Percentiles rank a stretch among this genome's conserved stretches.
Evolutionary conservation across 2,113 vertebrate species (phyloP).

Genomic region (Takifugu bimaculatus): DNA sequence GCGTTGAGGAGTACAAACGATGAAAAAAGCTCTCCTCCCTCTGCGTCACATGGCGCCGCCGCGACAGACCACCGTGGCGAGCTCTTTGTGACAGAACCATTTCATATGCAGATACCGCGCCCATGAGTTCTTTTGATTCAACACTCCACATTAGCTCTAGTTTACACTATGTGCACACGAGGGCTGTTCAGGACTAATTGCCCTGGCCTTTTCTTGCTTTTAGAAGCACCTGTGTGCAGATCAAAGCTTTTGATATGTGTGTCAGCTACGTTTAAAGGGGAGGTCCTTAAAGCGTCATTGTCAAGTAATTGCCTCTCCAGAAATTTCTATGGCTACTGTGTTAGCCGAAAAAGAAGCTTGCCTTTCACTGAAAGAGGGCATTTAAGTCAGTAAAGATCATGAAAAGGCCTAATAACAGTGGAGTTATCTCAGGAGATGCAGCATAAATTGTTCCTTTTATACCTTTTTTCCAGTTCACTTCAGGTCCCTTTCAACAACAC

Average conservation of each 20-base stretch:
- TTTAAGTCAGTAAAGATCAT: conserved; percentile 46
- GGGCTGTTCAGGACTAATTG: conserved; percentile 70
- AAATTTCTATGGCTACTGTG: conserved; percentile 50
- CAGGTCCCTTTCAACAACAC: neutral
- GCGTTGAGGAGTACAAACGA: conserved; percentile 5
- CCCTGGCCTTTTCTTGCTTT: conserved; percentile 56
- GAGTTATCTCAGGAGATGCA: conserved; percentile 27
- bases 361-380: conserved; percentile 20
- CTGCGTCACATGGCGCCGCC: conserved; percentile 54
- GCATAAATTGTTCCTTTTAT: neutral
- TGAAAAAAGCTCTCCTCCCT: neutral
- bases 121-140: conserved; percentile 71
- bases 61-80: conserved; percentile 35
- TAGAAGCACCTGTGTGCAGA: conserved; percentile 73
- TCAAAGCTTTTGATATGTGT: conserved; percentile 71
- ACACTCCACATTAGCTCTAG: conserved; percentile 61
- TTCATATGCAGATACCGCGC: conserved; percentile 72
- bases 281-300: conserved; percentile 52
- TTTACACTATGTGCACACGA: conserved; percentile 42
- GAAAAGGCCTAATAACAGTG: conserved; percentile 36
- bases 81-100: conserved; percentile 66
- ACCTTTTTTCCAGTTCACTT: neutral
- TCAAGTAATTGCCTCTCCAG: conserved; percentile 58
- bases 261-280: conserved; percentile 68
- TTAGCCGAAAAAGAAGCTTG: conserved; percentile 11